Percentiles rank a stretch among this genome's conserved stretches.
Evolutionary conservation across 2,888 invertebrate species (phyloP).

Genomic region (Silvanus unidentatus): DNA sequence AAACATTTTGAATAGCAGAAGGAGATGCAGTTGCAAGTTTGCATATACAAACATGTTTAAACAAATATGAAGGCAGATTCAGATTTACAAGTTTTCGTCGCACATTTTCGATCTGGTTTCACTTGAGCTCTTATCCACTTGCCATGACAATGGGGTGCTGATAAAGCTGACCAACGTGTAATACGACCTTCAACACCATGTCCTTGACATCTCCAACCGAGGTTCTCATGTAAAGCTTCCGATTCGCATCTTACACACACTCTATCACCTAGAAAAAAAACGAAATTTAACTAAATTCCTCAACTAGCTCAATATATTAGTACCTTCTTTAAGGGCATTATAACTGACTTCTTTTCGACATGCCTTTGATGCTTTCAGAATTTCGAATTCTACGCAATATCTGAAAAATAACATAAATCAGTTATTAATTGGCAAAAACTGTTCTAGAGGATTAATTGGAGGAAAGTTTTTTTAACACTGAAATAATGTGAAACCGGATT

Average conservation of each 20-base stretch:
- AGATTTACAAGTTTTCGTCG: slow-evolving; percentile 35
- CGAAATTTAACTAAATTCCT: background rate
- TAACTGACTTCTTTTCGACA: slow-evolving; percentile 72
- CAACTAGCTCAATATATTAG: too few relatives aligned
- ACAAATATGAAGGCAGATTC: slow-evolving; percentile 42
- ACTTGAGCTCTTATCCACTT: slow-evolving; percentile 66
- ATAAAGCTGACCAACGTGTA: slow-evolving; percentile 78
- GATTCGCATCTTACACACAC: slow-evolving; percentile 80
- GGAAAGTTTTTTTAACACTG: too few relatives aligned
- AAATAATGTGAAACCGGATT: too few relatives aligned
- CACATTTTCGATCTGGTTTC: slow-evolving; percentile 36
- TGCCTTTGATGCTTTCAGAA: slow-evolving; percentile 74
- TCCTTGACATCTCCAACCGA: slow-evolving; percentile 77
- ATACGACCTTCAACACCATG: slow-evolving; percentile 71
- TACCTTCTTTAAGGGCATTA: slow-evolving; percentile 70
- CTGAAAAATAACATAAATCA: too few relatives aligned
- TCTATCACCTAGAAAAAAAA: slow-evolving; percentile 55
- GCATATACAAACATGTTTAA: too few relatives aligned
- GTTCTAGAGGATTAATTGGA: too few relatives aligned
- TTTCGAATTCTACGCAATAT: slow-evolving; percentile 81
- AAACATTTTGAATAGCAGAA: too few relatives aligned
- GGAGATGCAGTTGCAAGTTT: too few relatives aligned
- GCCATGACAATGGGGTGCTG: slow-evolving; percentile 83
- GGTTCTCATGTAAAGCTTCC: slow-evolving; percentile 67
- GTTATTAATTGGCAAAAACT: too few relatives aligned